These are phyloP conservation scores for Papilio aristodemus DNA, from an alignment of 1,140 invertebrate genomes.

Conservation along the genomic window DNA sequence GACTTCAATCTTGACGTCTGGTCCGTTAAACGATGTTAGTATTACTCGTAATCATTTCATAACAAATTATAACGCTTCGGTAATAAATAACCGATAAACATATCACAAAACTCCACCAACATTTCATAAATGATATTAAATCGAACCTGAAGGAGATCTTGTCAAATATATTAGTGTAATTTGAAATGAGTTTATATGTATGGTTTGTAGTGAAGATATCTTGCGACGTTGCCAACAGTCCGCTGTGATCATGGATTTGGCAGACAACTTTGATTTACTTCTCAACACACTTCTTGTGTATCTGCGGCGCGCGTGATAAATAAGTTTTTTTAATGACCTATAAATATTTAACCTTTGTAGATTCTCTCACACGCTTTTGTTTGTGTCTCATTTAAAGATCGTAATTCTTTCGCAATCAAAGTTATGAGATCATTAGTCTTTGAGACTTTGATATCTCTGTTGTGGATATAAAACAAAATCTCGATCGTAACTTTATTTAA, in stretches of 20 bases:
- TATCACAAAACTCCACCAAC: neutral
- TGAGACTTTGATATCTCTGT: conserved; percentile 18
- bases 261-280: conserved; percentile 73
- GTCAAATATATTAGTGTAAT: conserved; percentile 17
- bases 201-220: conserved; percentile 58
- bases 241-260: conserved; percentile 64
- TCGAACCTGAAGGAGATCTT: conserved; percentile 10
- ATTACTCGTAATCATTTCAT: neutral
- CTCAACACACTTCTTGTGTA: conserved; percentile 67
- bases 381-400: neutral
- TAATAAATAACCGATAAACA: conserved; percentile 10
- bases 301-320: conserved; percentile 48
- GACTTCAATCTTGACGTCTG: neutral
- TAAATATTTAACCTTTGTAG: conserved; percentile 39
- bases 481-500: conserved; percentile 22
- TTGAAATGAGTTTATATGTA: conserved; percentile 15
- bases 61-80: neutral
- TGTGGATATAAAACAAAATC: conserved; percentile 1
- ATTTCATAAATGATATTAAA: neutral
- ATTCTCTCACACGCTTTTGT: conserved; percentile 31
- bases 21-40: neutral
- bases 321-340: conserved; percentile 26
- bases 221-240: conserved; percentile 60
- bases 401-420: neutral
- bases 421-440: conserved; percentile 9